These are phyloP conservation scores for Stratiolaelaps scimitus DNA, from an alignment of 1,140 invertebrate species.

Conservation along the genomic window DNA sequence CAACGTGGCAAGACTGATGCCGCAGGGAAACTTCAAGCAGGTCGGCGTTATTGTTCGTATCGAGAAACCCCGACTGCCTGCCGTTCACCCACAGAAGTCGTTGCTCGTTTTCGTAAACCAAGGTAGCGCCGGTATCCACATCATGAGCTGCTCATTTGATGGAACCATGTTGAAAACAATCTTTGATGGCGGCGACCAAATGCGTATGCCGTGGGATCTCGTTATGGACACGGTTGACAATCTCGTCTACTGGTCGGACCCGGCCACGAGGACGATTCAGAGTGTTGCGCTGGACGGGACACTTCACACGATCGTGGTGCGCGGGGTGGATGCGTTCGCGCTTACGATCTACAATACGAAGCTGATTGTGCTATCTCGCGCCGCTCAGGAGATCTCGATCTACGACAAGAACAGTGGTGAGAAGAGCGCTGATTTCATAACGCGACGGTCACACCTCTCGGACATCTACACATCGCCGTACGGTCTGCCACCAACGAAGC, in stretches of 20 bases:
- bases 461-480: conserved; percentile 7
- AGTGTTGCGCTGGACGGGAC: background rate
- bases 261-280: background rate
- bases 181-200: background rate
- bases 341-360: background rate
- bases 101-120: conserved; percentile 10
- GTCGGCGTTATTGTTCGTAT: background rate
- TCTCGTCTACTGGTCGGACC: conserved; percentile 3
- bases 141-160: conserved; percentile 21
- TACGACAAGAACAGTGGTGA: background rate
- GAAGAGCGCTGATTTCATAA: background rate
- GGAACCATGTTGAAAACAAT: conserved; percentile 8
- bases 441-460: background rate
- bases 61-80: conserved; percentile 3
- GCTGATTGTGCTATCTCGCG: background rate
- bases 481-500: background rate
- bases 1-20: conserved; percentile 13
- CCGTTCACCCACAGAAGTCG: conserved; percentile 17
- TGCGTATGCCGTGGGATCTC: background rate
- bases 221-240: background rate
- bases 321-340: background rate
- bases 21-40: conserved; percentile 28
- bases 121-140: background rate
- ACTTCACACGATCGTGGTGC: background rate
- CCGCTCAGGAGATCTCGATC: conserved; percentile 7